Evolutionary conservation across 2,888 invertebrate genomes (phyloP).

Genomic region (Melanchra persicariae): DNA sequence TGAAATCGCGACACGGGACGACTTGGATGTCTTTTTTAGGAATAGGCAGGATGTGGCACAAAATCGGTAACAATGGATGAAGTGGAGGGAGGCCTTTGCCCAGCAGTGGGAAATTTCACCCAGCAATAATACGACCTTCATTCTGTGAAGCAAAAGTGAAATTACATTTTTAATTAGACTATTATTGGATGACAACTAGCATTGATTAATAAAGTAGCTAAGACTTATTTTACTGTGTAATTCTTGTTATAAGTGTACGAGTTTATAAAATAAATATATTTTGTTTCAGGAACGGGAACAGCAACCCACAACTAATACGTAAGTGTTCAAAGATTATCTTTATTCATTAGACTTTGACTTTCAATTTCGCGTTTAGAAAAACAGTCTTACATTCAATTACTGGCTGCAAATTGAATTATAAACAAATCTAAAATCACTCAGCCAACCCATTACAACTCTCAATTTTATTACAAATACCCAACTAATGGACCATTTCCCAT

Average conservation of each 20-base stretch:
- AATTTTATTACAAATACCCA: slow-evolving; percentile 24
- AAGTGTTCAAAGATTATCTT: slow-evolving; percentile 13
- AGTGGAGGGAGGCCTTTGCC: too few species aligned
- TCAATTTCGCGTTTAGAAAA: not conserved
- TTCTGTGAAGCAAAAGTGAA: too few species aligned
- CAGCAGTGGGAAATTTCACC: too few species aligned
- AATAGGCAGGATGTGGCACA: too few species aligned
- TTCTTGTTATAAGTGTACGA: too few species aligned
- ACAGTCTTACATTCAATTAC: slow-evolving; percentile 1
- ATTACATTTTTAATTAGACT: too few species aligned
- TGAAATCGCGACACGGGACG: too few species aligned
- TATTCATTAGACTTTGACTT: not conserved
- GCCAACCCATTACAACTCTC: not conserved
- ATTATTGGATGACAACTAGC: too few species aligned
- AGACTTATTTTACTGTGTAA: not conserved
- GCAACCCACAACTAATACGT: slow-evolving; percentile 1
- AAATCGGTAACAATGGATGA: too few species aligned
- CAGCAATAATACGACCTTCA: too few species aligned
- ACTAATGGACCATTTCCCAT: slow-evolving; percentile 6
- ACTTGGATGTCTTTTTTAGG: too few species aligned
- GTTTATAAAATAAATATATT: not conserved
- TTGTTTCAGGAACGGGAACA: slow-evolving; percentile 41
- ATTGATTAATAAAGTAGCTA: not conserved
- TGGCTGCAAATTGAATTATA: not conserved
- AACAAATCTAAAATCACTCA: slow-evolving; percentile 26